A percentile compares a stretch with the other conserved stretches of the same genome.
Evolutionary conservation across 2,888 invertebrate genomes (phyloP).

Genomic region (Scaptomyza caliginosa): DNA sequence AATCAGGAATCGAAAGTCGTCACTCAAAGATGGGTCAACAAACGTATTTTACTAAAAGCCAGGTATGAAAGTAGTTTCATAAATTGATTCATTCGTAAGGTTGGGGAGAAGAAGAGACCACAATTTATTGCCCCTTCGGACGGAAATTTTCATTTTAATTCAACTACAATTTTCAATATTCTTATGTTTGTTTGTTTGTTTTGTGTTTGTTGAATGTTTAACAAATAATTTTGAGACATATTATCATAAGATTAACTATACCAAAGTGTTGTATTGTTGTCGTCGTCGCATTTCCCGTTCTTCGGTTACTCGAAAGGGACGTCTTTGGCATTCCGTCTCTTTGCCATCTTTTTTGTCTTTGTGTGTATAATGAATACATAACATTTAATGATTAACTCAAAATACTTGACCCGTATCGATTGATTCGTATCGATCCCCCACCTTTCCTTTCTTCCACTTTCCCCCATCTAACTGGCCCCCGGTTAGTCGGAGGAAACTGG

Average conservation of each 20-base stretch:
- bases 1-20: not conserved
- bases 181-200: too few species aligned
- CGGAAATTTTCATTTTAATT: not conserved
- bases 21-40: not conserved
- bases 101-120: too few species aligned
- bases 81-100: too few species aligned
- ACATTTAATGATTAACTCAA: not conserved
- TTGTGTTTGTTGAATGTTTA: not conserved
- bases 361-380: not conserved
- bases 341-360: too few species aligned
- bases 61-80: conserved; percentile 14
- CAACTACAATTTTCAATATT: not conserved
- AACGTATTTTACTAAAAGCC: conserved; percentile 31
- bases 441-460: not conserved
- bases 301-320: too few species aligned
- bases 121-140: not conserved
- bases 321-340: too few species aligned
- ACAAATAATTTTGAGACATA: not conserved
- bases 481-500: conserved; percentile 41
- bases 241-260: too few species aligned
- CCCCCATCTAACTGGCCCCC: not conserved
- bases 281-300: too few species aligned
- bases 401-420: too few species aligned
- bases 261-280: too few species aligned
- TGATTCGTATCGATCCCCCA: too few species aligned